A percentile compares a stretch with the other conserved stretches of the same genome.
These are phyloP conservation scores for Pardalotus punctatus DNA, from an alignment of 2,113 vertebrate species.

Conservation along the genomic window DNA sequence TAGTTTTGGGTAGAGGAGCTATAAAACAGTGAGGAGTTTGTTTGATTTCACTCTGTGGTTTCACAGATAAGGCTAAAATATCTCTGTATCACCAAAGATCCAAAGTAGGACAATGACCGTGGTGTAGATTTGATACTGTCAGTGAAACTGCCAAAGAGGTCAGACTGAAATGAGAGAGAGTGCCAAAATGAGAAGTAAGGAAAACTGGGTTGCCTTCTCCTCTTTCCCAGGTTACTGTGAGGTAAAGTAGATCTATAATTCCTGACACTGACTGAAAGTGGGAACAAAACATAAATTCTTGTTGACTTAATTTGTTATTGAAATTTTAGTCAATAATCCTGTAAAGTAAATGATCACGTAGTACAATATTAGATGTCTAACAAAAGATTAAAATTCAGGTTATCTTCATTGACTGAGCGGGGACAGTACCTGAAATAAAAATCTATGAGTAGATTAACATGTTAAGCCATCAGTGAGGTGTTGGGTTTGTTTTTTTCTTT, in stretches of 20 bases:
- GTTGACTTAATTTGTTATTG: slow-evolving; percentile 74
- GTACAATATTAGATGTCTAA: slow-evolving; percentile 62
- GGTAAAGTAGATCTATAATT: slow-evolving; percentile 65
- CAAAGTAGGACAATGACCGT: neutral
- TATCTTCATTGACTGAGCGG: slow-evolving; percentile 68
- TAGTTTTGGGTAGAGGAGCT: neutral
- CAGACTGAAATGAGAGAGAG: neutral
- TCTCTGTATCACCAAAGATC: neutral
- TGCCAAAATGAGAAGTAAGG: neutral
- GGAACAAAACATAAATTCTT: slow-evolving; percentile 70
- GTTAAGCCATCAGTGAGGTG: slow-evolving; percentile 32
- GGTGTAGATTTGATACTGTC: neutral
- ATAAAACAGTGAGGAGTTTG: neutral
- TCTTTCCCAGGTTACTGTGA: slow-evolving; percentile 60
- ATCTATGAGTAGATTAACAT: slow-evolving; percentile 67
- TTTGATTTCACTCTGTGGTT: slow-evolving; percentile 8
- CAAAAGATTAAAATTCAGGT: slow-evolving; percentile 75
- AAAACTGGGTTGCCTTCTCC: neutral
- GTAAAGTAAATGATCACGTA: slow-evolving; percentile 66
- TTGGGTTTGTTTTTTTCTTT: neutral
- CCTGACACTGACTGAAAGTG: slow-evolving; percentile 66
- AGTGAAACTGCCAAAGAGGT: neutral
- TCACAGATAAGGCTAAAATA: neutral
- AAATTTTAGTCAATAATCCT: slow-evolving; percentile 75
- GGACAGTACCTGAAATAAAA: slow-evolving; percentile 68